phyloP scores from a whole-genome alignment of 2,888 invertebrate species.

The Drosophila nigritarsus region DNA sequence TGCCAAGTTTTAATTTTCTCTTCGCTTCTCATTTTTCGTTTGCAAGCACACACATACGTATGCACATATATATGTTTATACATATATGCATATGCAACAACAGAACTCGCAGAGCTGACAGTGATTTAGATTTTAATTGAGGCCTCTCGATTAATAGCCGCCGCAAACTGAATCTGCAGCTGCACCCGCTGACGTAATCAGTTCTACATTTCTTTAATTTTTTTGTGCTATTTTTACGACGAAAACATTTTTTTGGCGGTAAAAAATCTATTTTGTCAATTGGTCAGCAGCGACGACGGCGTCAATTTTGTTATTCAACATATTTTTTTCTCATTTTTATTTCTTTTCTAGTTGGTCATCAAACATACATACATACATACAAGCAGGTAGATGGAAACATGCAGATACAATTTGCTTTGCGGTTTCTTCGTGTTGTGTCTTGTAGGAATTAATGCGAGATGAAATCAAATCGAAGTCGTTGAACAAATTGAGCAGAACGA shows the following conservation, averaged over 20 bases:
- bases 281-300: slow-evolving; percentile 14
- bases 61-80: not conserved
- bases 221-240: slow-evolving; percentile 33
- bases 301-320: slow-evolving; percentile 65
- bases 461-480: slow-evolving; percentile 23
- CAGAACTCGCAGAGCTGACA: slow-evolving; percentile 52
- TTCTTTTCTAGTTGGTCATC: slow-evolving; percentile 11
- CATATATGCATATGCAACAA: slow-evolving; percentile 16
- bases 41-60: slow-evolving; percentile 12
- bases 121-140: slow-evolving; percentile 74
- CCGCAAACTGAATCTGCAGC: slow-evolving; percentile 44
- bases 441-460: not conserved
- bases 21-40: slow-evolving; percentile 30
- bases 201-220: slow-evolving; percentile 21
- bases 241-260: slow-evolving; percentile 61
- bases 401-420: not conserved
- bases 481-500: slow-evolving; percentile 15
- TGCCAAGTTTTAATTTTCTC: slow-evolving; percentile 60
- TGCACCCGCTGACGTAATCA: slow-evolving; percentile 56
- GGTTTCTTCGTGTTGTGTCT: slow-evolving; percentile 11
- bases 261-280: slow-evolving; percentile 46
- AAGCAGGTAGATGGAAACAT: not conserved
- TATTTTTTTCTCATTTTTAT: slow-evolving; percentile 37
- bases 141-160: slow-evolving; percentile 68
- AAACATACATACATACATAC: not conserved